Conservation (phyloP, 2,888 invertebrate genomes). For the Ligdia adustata region DNA sequence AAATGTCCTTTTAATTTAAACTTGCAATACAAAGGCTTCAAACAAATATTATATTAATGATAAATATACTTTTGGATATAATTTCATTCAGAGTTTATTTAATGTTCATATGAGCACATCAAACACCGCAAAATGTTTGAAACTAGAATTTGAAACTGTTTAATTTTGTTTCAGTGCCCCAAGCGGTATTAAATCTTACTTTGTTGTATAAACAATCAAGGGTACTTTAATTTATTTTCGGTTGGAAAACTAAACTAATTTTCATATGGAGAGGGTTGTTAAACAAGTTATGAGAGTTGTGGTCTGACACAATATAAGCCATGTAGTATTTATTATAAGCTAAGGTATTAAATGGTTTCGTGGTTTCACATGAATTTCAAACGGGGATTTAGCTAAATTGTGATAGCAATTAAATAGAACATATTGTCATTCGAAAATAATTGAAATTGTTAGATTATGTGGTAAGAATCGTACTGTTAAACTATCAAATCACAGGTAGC, state of each 20-base stretch:
- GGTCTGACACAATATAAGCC: slow-evolving; percentile 26
- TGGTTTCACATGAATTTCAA: slow-evolving; percentile 30
- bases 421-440: slow-evolving; percentile 6
- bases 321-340: slow-evolving; percentile 22
- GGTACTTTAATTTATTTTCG: slow-evolving; percentile 39
- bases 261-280: slow-evolving; percentile 27
- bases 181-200: slow-evolving; percentile 42
- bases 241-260: slow-evolving; percentile 34
- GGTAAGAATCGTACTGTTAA: not conserved
- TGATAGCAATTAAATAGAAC: slow-evolving; percentile 5
- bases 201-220: slow-evolving; percentile 35
- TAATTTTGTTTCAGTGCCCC: slow-evolving; percentile 34
- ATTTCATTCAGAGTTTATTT: too few species aligned
- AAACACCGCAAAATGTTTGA: slow-evolving; percentile 12
- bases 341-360: slow-evolving; percentile 33
- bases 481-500: too few species aligned
- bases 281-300: slow-evolving; percentile 32
- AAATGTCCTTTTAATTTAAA: too few species aligned
- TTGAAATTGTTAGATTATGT: slow-evolving; percentile 2
- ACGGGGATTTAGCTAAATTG: slow-evolving; percentile 15
- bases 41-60: too few species aligned
- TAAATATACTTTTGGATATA: too few species aligned
- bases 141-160: slow-evolving; percentile 30
- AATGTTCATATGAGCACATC: too few species aligned
- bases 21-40: too few species aligned